Evolutionary conservation across 2,888 invertebrate genomes (phyloP), one percentile per base, ranked within the genome.

Genomic region (Eurytoma californica): DNA sequence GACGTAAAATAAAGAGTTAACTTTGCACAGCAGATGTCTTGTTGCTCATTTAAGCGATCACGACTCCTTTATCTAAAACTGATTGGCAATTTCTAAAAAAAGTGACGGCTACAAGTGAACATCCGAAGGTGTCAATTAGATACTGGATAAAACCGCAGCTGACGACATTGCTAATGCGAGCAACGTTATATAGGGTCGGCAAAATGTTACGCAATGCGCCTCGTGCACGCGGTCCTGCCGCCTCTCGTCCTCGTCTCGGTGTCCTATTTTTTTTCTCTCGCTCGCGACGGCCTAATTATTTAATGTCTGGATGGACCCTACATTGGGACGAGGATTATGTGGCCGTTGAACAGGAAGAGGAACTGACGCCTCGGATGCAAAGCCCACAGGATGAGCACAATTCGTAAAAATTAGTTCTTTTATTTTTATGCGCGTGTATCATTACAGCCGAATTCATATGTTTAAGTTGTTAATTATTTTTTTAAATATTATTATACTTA

Each of bases 261-360:
- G 3, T 58, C 20, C 18, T 49, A 18, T 65, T 65, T 66, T 24
- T 28, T 61, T 61, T 49, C 4, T 60, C 28, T 14, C 24, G 14
- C 14, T 28, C 16, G n/a, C 39, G 24, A n/a, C 53, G 68, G 51
- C 13, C 18, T 58, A 28, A 69, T 79, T 20, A 69, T 16, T 20
- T 68, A 60, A 74, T 69, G 69, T 73, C 58, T 67, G 68, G 30
- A 63, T 13, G 53, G 63, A 72, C 77, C 72, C 77, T 60, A 61
- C 60, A 5, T 61, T 51, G 55, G 12, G 7, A 30, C 55, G 66
- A 72, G 72, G 58, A 72, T 63, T 30, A 65, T 72, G 72, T 51
- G 51, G 51, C 30, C 30, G 53, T 51, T 67, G 68, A 68, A 63
- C 18, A 68, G 77, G 77, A 72, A 67, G 72, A 77, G 39, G 58